Percentiles rank a stretch among this genome's conserved stretches.
Conservation (phyloP, 2,888 invertebrate species). For the Brachyopa scutellaris region DNA sequence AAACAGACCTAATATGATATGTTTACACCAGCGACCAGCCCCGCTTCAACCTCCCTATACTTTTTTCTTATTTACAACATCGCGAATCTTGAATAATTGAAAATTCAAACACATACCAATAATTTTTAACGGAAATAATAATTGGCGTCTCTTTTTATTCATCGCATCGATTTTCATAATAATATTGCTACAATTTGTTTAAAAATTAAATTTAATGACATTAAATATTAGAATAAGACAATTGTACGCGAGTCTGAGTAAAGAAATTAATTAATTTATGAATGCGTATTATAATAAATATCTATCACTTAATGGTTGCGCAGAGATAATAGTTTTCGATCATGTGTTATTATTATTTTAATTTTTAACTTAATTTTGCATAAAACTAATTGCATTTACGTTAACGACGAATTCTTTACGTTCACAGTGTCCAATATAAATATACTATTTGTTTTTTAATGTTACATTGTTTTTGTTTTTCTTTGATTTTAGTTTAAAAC, state of each 20-base stretch:
- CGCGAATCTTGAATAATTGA: too few species aligned
- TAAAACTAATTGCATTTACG: slow-evolving; percentile 48
- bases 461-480: slow-evolving; percentile 11
- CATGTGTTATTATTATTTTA: neutral
- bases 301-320: slow-evolving; percentile 30
- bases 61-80: too few species aligned
- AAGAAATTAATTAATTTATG: slow-evolving; percentile 25
- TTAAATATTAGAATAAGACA: slow-evolving; percentile 18
- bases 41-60: too few species aligned
- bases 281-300: slow-evolving; percentile 29
- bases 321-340: slow-evolving; percentile 6
- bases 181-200: slow-evolving; percentile 19
- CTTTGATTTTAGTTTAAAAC: slow-evolving; percentile 22
- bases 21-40: too few species aligned
- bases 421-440: slow-evolving; percentile 34
- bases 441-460: slow-evolving; percentile 17
- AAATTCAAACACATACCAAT: too few species aligned
- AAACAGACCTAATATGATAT: too few species aligned
- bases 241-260: slow-evolving; percentile 2
- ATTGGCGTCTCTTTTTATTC: slow-evolving; percentile 12
- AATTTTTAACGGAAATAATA: too few species aligned
- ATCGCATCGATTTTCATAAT: slow-evolving; percentile 17
- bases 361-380: slow-evolving; percentile 40
- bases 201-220: slow-evolving; percentile 24
- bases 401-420: slow-evolving; percentile 9